Evolutionary conservation across 2,113 vertebrate genomes (phyloP).

Genomic region (Xenus cinereus): DNA sequence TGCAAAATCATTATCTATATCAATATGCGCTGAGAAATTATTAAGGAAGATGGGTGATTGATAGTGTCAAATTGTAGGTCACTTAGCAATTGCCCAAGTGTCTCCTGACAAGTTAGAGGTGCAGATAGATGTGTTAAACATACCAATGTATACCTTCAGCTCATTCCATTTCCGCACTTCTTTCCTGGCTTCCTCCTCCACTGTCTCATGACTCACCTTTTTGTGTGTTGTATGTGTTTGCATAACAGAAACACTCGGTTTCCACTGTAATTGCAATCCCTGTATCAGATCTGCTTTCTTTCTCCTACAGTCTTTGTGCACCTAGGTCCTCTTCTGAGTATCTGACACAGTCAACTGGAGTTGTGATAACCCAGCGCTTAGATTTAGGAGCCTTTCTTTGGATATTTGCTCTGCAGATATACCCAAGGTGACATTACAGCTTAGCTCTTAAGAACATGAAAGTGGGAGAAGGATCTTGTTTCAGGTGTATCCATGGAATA

Average conservation of each 20-base stretch:
- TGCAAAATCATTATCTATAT: constrained; percentile 33
- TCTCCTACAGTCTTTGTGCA: background rate
- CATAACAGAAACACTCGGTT: background rate
- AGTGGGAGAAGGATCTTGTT: background rate
- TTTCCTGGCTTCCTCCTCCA: background rate
- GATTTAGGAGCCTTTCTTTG: background rate
- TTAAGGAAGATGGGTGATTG: background rate
- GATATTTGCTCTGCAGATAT: background rate
- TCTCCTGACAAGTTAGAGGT: background rate
- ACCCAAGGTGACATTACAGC: background rate
- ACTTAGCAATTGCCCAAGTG: background rate
- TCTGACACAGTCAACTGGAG: background rate
- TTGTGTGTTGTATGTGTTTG: background rate
- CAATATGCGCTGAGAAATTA: background rate
- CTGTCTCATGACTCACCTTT: constrained; percentile 25
- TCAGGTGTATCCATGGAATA: background rate
- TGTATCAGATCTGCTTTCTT: background rate
- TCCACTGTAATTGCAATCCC: background rate
- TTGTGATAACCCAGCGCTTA: background rate
- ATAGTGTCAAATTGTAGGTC: background rate
- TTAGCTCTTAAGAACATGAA: background rate
- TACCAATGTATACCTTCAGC: background rate
- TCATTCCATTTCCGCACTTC: background rate
- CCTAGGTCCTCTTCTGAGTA: background rate
- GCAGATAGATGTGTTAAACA: background rate